These are phyloP conservation scores for Callipepla californica DNA, from an alignment of 2,113 vertebrate species.

Conservation along the genomic window DNA sequence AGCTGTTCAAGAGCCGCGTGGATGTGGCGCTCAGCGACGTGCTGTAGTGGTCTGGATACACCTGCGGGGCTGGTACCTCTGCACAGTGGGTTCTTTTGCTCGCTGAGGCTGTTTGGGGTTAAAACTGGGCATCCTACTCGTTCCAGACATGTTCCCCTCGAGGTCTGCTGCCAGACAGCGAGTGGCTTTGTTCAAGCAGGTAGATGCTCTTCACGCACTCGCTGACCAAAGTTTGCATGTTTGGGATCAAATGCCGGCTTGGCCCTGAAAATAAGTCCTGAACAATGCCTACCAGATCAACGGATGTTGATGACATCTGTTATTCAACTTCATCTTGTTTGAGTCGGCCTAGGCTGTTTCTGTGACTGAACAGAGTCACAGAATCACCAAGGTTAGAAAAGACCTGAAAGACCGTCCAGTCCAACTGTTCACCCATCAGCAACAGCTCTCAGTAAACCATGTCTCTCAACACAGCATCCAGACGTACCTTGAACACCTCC, in stretches of 20 bases:
- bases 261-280: neutral
- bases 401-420: no score
- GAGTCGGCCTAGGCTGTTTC: neutral
- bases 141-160: neutral
- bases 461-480: no score
- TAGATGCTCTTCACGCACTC: neutral
- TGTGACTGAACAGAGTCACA: no score
- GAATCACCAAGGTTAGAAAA: no score
- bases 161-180: neutral
- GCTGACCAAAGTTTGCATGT: neutral
- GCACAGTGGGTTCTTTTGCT: neutral
- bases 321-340: neutral
- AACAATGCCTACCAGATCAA: no score
- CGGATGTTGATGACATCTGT: neutral
- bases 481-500: no score
- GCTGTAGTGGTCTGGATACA: no score
- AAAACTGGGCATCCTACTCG: neutral
- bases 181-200: neutral
- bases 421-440: no score
- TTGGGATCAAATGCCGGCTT: neutral
- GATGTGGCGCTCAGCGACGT: no score
- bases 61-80: neutral
- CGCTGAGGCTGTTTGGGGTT: no score
- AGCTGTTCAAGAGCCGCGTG: no score
- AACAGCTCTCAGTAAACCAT: no score